Evolutionary conservation across 2,113 vertebrate species (phyloP), one percentile per base, ranked within the genome.

Genomic region (Ophthalmotilapia sp.): DNA sequence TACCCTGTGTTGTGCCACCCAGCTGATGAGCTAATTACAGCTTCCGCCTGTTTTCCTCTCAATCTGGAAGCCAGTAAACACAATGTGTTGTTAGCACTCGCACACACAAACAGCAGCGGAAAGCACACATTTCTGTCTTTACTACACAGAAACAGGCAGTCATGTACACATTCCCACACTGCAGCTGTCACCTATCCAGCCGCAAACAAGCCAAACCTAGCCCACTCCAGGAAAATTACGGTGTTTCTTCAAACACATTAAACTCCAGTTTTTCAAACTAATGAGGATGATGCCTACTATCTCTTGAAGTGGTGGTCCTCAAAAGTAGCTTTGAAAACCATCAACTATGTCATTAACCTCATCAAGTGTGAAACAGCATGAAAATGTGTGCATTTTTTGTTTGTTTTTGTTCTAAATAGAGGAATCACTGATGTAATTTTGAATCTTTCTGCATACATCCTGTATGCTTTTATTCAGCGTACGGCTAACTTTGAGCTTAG

Each of bases 1-100:
- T 97, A 97, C 88, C 94, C 95, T 88, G 92, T 96, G 96, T 96
- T 95, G 95, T 96, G 95, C 95, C 94, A 94, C 94, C 94, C 95
- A 93, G 95, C 95, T 96, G 95, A 96, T 95, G 94, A 92, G 95
- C 94, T 96, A 97, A 97, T 96, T 96, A 96, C 93, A 91, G 90
- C 90, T 91, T 88, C 93, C 90, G 92, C 94, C 94, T 95, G 95
- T 96, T 96, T 96, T 93, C 90, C 93, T 93, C 93, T 93, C 93
- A 95, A 91, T 95, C 95, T 95, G 92, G 93, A 93, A 93, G 92
- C 80, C 90, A 87, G 92, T 93, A 95, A 95, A 95, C 94, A 95
- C 91, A 95, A 93, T 91, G 94, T 96, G 90, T 80, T 91, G 87
- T 90, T 90, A 89, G 88, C 65, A 36, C 80, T 83, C 86, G 75